Evolutionary conservation across 2,888 invertebrate genomes (phyloP).

Genomic region (Epistrophella euchroma): DNA sequence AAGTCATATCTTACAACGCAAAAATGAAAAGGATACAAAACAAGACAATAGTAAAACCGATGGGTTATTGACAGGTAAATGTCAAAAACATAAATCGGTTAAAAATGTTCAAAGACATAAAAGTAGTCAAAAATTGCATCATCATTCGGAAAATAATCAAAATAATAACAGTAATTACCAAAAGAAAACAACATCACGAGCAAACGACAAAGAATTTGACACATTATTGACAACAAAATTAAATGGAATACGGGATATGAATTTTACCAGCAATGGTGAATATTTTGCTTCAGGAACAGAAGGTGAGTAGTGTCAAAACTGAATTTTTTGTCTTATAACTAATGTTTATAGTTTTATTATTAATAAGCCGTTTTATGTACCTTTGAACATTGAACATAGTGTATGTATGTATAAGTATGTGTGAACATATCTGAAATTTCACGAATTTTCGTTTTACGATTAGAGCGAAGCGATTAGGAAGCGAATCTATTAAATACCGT

Average conservation of each 20-base stretch:
- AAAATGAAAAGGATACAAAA: constrained; percentile 54
- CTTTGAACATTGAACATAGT: too few relatives aligned
- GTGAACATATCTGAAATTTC: too few relatives aligned
- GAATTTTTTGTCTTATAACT: too few relatives aligned
- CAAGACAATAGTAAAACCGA: constrained; percentile 59
- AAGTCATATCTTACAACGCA: constrained; percentile 60
- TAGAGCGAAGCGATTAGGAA: too few relatives aligned
- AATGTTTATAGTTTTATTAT: too few relatives aligned
- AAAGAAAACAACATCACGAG: constrained; percentile 43
- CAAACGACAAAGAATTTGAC: constrained; percentile 58
- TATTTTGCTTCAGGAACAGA: constrained; percentile 75
- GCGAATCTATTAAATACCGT: too few relatives aligned
- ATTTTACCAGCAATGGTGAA: constrained; percentile 70
- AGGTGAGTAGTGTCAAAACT: constrained; percentile 38
- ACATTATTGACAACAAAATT: constrained; percentile 55
- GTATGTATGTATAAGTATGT: too few relatives aligned
- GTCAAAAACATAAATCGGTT: constrained; percentile 73
- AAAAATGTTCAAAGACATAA: constrained; percentile 61
- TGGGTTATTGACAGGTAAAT: constrained; percentile 67
- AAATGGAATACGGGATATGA: constrained; percentile 67
- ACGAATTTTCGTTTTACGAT: not conserved
- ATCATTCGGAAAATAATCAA: constrained; percentile 35
- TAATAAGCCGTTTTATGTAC: too few relatives aligned
- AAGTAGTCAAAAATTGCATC: constrained; percentile 50
- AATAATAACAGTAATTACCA: constrained; percentile 30